Conservation (phyloP, 30 jellyfish, hydroid and myxozoan species). For the Nemopilema nomurai region DNA sequence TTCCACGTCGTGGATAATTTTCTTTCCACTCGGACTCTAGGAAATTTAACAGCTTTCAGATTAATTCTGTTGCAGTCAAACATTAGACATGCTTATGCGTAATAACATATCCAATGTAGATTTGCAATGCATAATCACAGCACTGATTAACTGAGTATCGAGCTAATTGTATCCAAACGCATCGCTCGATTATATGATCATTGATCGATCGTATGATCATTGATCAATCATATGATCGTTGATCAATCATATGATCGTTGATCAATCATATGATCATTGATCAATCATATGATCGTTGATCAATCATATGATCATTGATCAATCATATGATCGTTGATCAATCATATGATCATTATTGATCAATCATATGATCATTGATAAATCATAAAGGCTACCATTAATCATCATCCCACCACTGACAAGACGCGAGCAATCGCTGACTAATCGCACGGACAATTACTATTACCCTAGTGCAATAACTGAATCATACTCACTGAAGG, state of each 20-base stretch:
- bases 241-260: neutral
- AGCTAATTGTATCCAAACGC: too few relatives aligned
- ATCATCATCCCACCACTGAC: too few relatives aligned
- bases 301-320: neutral
- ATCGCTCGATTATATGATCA: neutral
- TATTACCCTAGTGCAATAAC: neutral
- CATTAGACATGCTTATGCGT: too few relatives aligned
- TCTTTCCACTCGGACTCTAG: too few relatives aligned
- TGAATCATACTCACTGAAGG: constrained; percentile 23
- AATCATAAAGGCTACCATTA: neutral
- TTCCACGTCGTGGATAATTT: too few relatives aligned
- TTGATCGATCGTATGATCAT: neutral
- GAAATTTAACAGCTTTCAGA: too few relatives aligned
- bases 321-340: neutral
- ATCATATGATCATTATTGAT: too few relatives aligned
- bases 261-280: neutral
- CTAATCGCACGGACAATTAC: neutral
- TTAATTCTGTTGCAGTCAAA: too few relatives aligned
- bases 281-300: neutral
- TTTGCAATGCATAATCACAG: too few relatives aligned
- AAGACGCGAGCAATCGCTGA: neutral
- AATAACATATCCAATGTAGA: too few relatives aligned
- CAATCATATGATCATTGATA: neutral
- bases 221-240: neutral
- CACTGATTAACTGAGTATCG: too few relatives aligned